Evolutionary conservation across 2,113 vertebrate genomes (phyloP).

Genomic region (Polypterus senegalus): DNA sequence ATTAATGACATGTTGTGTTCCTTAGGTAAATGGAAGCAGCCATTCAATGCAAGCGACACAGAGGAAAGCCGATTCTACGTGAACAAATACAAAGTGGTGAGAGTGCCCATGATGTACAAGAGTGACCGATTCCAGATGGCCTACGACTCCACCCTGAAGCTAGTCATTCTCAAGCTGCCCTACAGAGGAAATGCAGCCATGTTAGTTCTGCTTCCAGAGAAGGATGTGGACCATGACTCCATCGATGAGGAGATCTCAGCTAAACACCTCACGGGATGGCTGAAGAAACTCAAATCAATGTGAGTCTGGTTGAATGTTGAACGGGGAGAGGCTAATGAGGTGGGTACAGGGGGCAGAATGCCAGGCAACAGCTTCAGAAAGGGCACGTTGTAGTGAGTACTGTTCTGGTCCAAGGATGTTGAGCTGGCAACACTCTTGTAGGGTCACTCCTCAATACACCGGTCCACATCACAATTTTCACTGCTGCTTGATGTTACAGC

Average conservation of each 20-base stretch:
- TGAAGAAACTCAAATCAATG: conserved; percentile 47
- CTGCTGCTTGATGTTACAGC: too few relatives aligned
- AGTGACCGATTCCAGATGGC: conserved; percentile 48
- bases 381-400: too few relatives aligned
- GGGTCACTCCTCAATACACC: too few relatives aligned
- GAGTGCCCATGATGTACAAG: conserved; percentile 73
- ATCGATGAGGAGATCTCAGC: conserved; percentile 68
- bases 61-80: conserved; percentile 54
- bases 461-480: too few relatives aligned
- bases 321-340: too few relatives aligned
- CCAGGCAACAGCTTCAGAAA: too few relatives aligned
- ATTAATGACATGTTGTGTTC: conserved; percentile 5
- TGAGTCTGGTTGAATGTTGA: conserved; percentile 17
- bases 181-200: conserved; percentile 65
- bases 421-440: too few relatives aligned
- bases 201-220: conserved; percentile 71
- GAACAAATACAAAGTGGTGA: conserved; percentile 63
- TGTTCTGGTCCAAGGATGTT: too few relatives aligned
- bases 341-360: too few relatives aligned
- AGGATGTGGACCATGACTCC: conserved; percentile 51
- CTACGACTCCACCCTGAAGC: conserved; percentile 51
- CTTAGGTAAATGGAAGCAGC: conserved; percentile 64
- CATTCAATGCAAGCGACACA: conserved; percentile 58
- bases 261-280: conserved; percentile 61
- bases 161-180: conserved; percentile 67